Conservation (phyloP, 2,888 invertebrate genomes). For the Trichopoda pennipes region DNA sequence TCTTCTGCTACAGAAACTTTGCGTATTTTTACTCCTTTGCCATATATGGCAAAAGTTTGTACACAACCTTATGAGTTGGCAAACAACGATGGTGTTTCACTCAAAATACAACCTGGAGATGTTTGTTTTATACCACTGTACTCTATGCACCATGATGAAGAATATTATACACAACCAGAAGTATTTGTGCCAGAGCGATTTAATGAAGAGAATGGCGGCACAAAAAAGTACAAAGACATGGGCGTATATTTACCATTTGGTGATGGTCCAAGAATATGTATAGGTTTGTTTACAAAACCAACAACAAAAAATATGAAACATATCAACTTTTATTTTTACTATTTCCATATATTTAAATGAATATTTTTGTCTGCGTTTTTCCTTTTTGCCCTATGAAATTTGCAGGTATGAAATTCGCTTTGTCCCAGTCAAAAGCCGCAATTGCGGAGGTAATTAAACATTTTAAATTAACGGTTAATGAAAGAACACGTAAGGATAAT, state of each 20-base stretch:
- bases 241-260: conserved; percentile 74
- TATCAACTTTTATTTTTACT: background rate
- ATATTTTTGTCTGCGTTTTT: too few species aligned
- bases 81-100: too few species aligned
- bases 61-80: conserved; percentile 66
- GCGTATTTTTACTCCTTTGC: conserved; percentile 71
- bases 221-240: conserved; percentile 65
- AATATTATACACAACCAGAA: conserved; percentile 70
- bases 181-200: conserved; percentile 71
- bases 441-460: conserved; percentile 62
- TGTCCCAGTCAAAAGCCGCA: conserved; percentile 67
- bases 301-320: background rate
- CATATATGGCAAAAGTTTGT: conserved; percentile 70
- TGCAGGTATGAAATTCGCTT: conserved; percentile 68
- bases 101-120: conserved; percentile 65
- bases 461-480: conserved; percentile 67
- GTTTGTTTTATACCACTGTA: conserved; percentile 67
- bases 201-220: conserved; percentile 49
- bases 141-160: conserved; percentile 71
- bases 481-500: conserved; percentile 67
- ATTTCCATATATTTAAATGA: background rate
- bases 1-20: conserved; percentile 69
- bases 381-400: background rate
- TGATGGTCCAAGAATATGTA: conserved; percentile 74
- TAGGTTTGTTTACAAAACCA: conserved; percentile 70